These are phyloP conservation scores for Cephalophus harveyi DNA, from an alignment of 2,113 vertebrate species.

Conservation along the genomic window DNA sequence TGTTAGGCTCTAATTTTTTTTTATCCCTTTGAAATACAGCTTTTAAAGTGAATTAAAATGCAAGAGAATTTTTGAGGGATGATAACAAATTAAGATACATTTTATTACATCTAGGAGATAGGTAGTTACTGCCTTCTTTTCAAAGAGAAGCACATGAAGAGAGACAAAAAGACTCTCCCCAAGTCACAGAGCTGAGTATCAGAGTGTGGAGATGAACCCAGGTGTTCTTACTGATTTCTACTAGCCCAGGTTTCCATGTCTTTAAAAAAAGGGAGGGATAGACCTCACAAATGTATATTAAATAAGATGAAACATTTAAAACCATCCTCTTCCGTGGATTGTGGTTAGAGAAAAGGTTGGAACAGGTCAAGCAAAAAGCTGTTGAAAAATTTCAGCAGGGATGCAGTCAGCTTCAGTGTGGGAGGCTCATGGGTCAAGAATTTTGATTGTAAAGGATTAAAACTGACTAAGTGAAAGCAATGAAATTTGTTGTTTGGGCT, in stretches of 20 bases:
- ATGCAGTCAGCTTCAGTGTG: neutral
- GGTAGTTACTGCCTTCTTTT: neutral
- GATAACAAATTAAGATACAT: neutral
- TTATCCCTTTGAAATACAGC: neutral
- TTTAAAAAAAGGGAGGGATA: neutral
- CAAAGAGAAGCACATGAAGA: neutral
- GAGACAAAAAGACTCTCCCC: neutral
- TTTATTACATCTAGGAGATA: neutral
- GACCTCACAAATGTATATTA: neutral
- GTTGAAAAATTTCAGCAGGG: neutral
- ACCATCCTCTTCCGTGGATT: neutral
- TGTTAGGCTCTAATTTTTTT: neutral
- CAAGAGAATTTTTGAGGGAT: neutral
- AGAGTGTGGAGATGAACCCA: neutral
- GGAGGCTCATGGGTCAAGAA: neutral
- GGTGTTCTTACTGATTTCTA: neutral
- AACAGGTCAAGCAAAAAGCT: neutral
- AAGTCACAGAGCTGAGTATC: neutral
- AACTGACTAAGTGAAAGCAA: neutral
- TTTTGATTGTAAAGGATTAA: neutral
- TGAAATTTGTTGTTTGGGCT: neutral
- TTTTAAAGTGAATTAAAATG: slow-evolving; percentile 34
- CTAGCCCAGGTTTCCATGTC: neutral
- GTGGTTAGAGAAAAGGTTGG: neutral
- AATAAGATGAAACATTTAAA: neutral